phyloP scores from a whole-genome alignment of 1,140 invertebrate species.

The Danaus plexippus region DNA sequence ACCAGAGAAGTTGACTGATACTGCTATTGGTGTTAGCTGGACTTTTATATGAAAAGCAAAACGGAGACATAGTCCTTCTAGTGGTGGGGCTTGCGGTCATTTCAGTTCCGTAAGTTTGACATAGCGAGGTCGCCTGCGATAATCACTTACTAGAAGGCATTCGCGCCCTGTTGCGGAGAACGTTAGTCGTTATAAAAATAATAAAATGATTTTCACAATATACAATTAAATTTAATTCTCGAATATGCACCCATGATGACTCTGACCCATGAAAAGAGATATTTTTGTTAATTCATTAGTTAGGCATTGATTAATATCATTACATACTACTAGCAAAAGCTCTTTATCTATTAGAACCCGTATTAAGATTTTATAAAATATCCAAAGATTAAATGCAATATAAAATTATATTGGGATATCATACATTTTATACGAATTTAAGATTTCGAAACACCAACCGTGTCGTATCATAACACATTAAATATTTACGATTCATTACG shows the following conservation, averaged over 20 bases:
- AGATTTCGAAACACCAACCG: not conserved
- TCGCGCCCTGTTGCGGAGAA: conserved; percentile 24
- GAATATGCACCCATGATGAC: no score
- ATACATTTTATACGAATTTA: not conserved
- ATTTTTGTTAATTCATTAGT: no score
- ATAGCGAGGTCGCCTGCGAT: conserved; percentile 59
- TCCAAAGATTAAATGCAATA: no score
- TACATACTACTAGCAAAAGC: no score
- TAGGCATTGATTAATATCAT: no score
- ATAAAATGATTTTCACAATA: no score
- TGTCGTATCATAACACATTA: not conserved
- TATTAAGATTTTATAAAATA: no score
- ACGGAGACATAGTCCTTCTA: conserved; percentile 47
- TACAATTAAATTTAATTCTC: not conserved
- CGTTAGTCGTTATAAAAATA: no score
- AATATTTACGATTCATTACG: conserved; percentile 1
- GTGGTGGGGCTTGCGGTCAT: conserved; percentile 63
- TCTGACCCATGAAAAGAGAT: no score
- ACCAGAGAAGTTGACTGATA: conserved; percentile 68
- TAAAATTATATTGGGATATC: no score
- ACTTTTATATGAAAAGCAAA: conserved; percentile 71
- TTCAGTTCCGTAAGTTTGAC: conserved; percentile 69
- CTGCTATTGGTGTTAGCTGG: conserved; percentile 48
- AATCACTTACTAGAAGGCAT: conserved; percentile 29
- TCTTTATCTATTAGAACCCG: no score